Percentiles rank a stretch among this genome's conserved stretches.
These are phyloP conservation scores for Lissocephala sabroskyi DNA, from an alignment of 2,888 invertebrate genomes.

Conservation along the genomic window DNA sequence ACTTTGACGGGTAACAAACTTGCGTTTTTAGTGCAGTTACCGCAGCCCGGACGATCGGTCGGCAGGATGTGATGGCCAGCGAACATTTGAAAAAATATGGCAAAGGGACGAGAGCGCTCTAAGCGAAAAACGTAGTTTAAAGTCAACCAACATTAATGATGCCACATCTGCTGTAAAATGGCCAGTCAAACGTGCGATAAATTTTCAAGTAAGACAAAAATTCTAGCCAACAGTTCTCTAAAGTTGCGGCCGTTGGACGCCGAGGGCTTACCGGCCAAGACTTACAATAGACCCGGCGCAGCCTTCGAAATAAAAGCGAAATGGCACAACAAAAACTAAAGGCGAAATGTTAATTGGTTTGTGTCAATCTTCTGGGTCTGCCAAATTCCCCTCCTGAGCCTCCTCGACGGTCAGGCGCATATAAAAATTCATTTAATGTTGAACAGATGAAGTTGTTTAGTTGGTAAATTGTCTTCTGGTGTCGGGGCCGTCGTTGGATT, in stretches of 20 bases:
- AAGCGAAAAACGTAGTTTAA: slow-evolving; percentile 66
- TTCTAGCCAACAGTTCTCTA: not conserved
- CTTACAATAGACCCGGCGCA: not conserved
- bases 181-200: slow-evolving; percentile 68
- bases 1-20: slow-evolving; percentile 56
- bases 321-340: slow-evolving; percentile 25
- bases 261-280: not conserved
- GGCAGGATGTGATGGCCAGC: no score
- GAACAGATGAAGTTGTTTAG: slow-evolving; percentile 60
- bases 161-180: slow-evolving; percentile 55
- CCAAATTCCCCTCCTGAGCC: slow-evolving; percentile 28
- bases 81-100: slow-evolving; percentile 35
- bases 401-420: no score
- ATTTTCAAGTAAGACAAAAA: slow-evolving; percentile 43
- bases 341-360: slow-evolving; percentile 69
- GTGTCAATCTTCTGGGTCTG: slow-evolving; percentile 56
- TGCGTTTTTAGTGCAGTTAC: slow-evolving; percentile 26
- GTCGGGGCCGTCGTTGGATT: slow-evolving; percentile 13
- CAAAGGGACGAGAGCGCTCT: slow-evolving; percentile 16
- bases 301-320: slow-evolving; percentile 4
- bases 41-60: no score
- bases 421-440: slow-evolving; percentile 49
- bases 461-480: slow-evolving; percentile 52
- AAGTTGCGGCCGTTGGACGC: no score
- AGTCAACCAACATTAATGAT: slow-evolving; percentile 46